A percentile compares a stretch with the other conserved stretches of the same genome.
These are phyloP conservation scores for Lepidocyrtoides sp. DNA, from an alignment of 2,888 invertebrate species.

Conservation along the genomic window DNA sequence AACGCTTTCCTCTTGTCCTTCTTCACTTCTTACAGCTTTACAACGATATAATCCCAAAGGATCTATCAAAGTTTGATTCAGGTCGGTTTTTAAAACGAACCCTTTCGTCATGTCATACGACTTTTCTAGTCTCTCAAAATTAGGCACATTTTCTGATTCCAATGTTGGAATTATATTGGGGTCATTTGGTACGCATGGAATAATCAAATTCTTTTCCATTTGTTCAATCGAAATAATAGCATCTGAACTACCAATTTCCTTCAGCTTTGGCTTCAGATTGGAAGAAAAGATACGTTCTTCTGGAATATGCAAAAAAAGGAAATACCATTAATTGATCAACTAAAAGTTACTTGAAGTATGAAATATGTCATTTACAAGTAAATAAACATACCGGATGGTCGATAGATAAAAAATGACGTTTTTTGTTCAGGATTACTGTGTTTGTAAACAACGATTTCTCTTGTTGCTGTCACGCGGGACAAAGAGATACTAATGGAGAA, in stretches of 20 bases:
- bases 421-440: conserved; percentile 11
- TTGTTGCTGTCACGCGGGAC: conserved; percentile 26
- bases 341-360: neutral
- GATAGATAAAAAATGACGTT: conserved; percentile 57
- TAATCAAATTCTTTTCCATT: conserved; percentile 38
- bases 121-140: neutral
- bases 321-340: neutral
- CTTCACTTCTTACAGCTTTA: neutral
- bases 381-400: conserved; percentile 55
- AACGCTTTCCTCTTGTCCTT: conserved; percentile 11
- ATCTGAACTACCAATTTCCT: neutral
- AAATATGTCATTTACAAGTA: neutral
- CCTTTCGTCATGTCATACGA: conserved; percentile 51
- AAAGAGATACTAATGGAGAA: conserved; percentile 70
- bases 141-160: neutral
- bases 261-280: neutral
- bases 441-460: conserved; percentile 38
- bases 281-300: conserved; percentile 39
- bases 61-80: neutral
- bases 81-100: conserved; percentile 53
- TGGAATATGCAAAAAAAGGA: neutral
- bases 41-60: conserved; percentile 33
- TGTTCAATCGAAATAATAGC: neutral
- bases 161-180: conserved; percentile 39
- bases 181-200: conserved; percentile 69